phyloP scores from a whole-genome alignment of 2,113 vertebrate species.

The Catharus bicknelli region DNA sequence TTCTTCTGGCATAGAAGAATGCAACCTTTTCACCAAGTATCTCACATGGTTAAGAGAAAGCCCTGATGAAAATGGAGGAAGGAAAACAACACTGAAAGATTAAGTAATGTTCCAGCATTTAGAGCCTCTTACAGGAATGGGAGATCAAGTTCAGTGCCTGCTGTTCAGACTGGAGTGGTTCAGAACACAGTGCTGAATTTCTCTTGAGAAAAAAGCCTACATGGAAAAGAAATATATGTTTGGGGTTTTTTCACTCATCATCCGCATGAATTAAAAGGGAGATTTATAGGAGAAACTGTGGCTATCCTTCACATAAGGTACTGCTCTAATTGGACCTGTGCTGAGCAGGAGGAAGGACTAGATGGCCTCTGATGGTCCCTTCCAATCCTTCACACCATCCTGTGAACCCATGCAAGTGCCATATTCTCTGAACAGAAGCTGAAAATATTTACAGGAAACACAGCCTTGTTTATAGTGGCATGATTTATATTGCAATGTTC shows the following conservation, averaged over 20 bases:
- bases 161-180: neutral
- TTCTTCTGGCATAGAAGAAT: neutral
- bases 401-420: neutral
- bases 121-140: neutral
- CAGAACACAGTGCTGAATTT: neutral
- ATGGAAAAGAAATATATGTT: neutral
- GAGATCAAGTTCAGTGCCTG: neutral
- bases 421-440: neutral
- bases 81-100: neutral
- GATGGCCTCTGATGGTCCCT: neutral
- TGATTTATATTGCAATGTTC: neutral
- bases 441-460: neutral
- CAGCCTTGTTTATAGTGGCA: neutral
- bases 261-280: neutral
- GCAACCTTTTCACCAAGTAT: neutral
- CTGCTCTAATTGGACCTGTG: neutral
- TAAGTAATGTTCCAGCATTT: neutral
- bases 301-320: neutral
- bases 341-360: neutral
- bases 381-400: neutral
- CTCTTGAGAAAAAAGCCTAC: neutral
- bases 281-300: neutral
- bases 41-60: neutral
- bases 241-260: neutral
- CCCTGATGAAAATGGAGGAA: neutral